phyloP scores from a whole-genome alignment of 2,888 invertebrate genomes.

The Cerastis rubricosa region DNA sequence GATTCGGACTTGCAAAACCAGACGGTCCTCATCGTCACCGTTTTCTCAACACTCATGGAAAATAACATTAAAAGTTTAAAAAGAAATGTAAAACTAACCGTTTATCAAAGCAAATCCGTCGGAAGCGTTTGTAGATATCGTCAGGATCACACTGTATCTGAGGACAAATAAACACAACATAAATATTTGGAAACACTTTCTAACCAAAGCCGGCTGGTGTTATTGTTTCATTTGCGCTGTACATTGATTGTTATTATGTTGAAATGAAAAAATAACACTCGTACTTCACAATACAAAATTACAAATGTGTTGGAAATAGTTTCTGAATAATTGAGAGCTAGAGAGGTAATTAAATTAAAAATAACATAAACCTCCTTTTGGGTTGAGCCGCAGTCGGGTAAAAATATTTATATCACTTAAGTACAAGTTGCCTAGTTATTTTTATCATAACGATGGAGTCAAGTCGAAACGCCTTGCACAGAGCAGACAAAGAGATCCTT shows the following conservation, averaged over 20 bases:
- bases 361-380: background rate
- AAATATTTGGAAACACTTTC: slow-evolving; percentile 30
- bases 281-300: background rate
- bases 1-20: background rate
- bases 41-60: background rate
- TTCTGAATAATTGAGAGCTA: too few relatives aligned
- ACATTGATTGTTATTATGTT: slow-evolving; percentile 6
- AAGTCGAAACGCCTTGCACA: background rate
- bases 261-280: slow-evolving; percentile 29
- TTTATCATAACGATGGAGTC: background rate
- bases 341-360: background rate
- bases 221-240: slow-evolving; percentile 39
- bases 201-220: slow-evolving; percentile 11
- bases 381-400: background rate
- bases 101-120: slow-evolving; percentile 87
- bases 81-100: slow-evolving; percentile 76
- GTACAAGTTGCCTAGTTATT: background rate
- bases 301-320: background rate
- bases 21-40: background rate
- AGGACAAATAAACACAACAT: slow-evolving; percentile 63
- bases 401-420: background rate
- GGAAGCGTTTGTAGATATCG: slow-evolving; percentile 85
- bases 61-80: background rate
- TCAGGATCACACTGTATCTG: slow-evolving; percentile 88
- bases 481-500: background rate